phyloP scores from a whole-genome alignment of 2,888 invertebrate genomes.

The Idaea biselata region DNA sequence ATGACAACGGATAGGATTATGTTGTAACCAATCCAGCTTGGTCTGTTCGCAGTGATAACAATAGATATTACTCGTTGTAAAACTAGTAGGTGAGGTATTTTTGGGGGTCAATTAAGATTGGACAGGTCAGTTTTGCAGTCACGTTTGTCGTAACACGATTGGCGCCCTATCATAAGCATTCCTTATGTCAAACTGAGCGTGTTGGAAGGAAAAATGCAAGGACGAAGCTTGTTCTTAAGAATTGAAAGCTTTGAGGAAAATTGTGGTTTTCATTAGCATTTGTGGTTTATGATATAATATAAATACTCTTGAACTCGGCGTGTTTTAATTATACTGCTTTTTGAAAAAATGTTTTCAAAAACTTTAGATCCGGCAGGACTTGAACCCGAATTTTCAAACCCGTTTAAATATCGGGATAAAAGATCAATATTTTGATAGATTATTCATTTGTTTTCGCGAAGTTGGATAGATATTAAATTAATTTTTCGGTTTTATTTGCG shows the following conservation, averaged over 20 bases:
- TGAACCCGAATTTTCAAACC: too few species aligned
- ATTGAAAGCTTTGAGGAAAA: conserved; percentile 18
- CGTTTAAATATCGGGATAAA: too few species aligned
- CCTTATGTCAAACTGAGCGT: conserved; percentile 73
- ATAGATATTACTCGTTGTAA: background rate
- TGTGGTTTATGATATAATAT: background rate
- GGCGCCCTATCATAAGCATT: conserved; percentile 61
- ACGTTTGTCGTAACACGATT: conserved; percentile 67
- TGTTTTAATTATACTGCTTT: too few species aligned
- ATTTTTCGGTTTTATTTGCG: too few species aligned
- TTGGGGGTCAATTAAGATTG: conserved; percentile 43
- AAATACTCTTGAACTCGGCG: too few species aligned
- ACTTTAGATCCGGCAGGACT: too few species aligned
- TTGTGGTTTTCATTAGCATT: background rate
- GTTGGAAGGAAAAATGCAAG: conserved; percentile 63
- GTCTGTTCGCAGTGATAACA: conserved; percentile 27
- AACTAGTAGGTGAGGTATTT: conserved; percentile 12
- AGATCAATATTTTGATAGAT: too few species aligned
- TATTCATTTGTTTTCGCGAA: too few species aligned
- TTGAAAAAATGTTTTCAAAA: too few species aligned
- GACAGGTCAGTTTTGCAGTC: conserved; percentile 52
- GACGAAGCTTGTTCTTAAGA: conserved; percentile 49
- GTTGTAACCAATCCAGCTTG: conserved; percentile 47
- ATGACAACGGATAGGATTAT: conserved; percentile 72
- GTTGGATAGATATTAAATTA: too few species aligned